Percentiles rank a stretch among this genome's conserved stretches.
These are phyloP conservation scores for Euwallacea fornicatus DNA, from an alignment of 1,140 invertebrate species.

Conservation along the genomic window DNA sequence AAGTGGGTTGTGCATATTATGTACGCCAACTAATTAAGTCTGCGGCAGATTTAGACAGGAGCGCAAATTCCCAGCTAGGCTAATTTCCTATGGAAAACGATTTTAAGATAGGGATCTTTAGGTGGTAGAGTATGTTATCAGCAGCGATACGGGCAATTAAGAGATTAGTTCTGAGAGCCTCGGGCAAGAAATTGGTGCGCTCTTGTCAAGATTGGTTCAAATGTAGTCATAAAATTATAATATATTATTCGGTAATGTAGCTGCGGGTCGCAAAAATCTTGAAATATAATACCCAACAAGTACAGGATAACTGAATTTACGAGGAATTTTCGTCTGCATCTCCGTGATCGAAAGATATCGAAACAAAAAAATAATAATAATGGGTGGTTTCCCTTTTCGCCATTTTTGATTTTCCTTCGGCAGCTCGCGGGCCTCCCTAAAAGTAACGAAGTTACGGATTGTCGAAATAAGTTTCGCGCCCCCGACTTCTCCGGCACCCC, in stretches of 20 bases:
- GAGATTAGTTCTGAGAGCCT: background rate
- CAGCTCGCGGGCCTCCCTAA: no score
- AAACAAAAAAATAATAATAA: no score
- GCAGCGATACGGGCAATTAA: background rate
- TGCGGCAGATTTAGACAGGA: background rate
- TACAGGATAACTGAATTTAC: no score
- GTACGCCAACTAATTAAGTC: conserved; percentile 1
- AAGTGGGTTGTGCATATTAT: conserved; percentile 3
- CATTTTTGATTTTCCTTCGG: no score
- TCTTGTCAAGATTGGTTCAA: background rate
- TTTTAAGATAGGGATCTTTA: background rate
- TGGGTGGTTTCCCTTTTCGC: no score
- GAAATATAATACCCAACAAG: no score
- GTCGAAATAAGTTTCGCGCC: no score
- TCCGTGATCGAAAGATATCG: no score
- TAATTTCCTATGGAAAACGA: conserved; percentile 1
- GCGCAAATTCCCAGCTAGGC: background rate
- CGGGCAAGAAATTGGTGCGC: background rate
- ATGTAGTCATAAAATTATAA: conserved; percentile 2
- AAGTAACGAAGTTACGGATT: no score
- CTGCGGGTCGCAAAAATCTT: no score
- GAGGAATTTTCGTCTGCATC: no score
- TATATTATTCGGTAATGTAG: background rate
- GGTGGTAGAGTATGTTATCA: background rate
- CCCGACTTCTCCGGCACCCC: no score